Evolutionary conservation across 1,140 invertebrate species (phyloP).

Genomic region (Aethina tumida): DNA sequence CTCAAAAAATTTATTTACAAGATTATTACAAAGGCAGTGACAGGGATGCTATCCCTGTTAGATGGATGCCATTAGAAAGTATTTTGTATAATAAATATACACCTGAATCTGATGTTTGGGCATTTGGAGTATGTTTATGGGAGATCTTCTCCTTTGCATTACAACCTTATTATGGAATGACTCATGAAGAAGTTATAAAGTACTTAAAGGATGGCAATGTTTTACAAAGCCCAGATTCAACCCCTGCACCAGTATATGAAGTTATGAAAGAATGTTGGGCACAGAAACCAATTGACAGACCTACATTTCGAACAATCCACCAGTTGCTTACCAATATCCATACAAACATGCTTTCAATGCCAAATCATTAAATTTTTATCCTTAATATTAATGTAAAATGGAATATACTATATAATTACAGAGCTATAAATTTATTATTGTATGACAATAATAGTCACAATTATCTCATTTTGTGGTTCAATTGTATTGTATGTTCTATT

Average conservation of each 20-base stretch:
- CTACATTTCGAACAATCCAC: conserved; percentile 69
- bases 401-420: too few relatives aligned
- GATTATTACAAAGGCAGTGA: conserved; percentile 90
- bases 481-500: too few relatives aligned
- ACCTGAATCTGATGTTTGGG: conserved; percentile 88
- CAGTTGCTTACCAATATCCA: conserved; percentile 48
- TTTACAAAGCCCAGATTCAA: conserved; percentile 79
- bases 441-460: too few relatives aligned
- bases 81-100: conserved; percentile 92
- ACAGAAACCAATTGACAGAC: conserved; percentile 68
- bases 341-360: conserved; percentile 20
- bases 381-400: too few relatives aligned
- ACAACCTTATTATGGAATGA: conserved; percentile 91
- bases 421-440: too few relatives aligned
- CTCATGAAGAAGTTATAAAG: conserved; percentile 88
- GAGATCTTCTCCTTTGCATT: conserved; percentile 90
- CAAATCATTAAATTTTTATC: too few relatives aligned
- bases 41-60: conserved; percentile 84
- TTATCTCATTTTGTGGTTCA: too few relatives aligned
- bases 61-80: conserved; percentile 94
- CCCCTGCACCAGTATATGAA: conserved; percentile 80
- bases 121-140: conserved; percentile 87
- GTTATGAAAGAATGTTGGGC: conserved; percentile 92
- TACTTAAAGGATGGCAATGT: conserved; percentile 87
- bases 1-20: conserved; percentile 82